phyloP scores from a whole-genome alignment of 2,113 vertebrate genomes.

The Lontra canadensis region DNA sequence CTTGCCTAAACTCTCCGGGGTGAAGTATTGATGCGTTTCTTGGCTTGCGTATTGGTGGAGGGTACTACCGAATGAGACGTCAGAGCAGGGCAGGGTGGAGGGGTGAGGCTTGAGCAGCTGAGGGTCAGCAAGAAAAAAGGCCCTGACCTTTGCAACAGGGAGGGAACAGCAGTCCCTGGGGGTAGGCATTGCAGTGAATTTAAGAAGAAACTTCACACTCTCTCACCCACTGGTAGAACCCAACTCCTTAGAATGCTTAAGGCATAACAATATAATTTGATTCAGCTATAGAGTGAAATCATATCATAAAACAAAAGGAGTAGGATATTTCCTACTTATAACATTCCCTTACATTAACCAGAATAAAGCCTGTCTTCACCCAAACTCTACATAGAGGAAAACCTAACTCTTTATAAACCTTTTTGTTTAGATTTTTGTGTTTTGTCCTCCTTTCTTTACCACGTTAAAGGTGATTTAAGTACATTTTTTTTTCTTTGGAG shows the following conservation, averaged over 20 bases:
- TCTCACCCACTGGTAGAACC: not conserved
- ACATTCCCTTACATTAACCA: not conserved
- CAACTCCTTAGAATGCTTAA: not conserved
- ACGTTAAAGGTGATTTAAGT: not conserved
- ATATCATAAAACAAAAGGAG: not conserved
- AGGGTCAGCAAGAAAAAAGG: not conserved
- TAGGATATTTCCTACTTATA: not conserved
- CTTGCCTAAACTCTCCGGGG: not conserved
- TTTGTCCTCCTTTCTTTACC: not conserved
- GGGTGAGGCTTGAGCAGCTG: not conserved
- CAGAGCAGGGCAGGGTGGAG: not conserved
- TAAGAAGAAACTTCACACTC: not conserved
- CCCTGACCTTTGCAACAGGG: not conserved
- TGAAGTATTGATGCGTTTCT: not conserved
- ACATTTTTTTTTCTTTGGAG: not conserved
- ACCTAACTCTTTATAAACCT: not conserved
- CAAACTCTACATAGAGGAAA: constrained; percentile 10
- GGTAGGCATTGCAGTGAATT: not conserved
- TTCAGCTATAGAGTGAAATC: not conserved
- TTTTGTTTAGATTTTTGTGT: not conserved
- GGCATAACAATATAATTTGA: not conserved
- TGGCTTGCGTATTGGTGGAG: not conserved
- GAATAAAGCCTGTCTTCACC: not conserved
- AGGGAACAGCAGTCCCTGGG: not conserved
- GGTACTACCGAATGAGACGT: not conserved